Conservation (phyloP, 2,113 vertebrate genomes). For the Entelurus aequoreus region DNA sequence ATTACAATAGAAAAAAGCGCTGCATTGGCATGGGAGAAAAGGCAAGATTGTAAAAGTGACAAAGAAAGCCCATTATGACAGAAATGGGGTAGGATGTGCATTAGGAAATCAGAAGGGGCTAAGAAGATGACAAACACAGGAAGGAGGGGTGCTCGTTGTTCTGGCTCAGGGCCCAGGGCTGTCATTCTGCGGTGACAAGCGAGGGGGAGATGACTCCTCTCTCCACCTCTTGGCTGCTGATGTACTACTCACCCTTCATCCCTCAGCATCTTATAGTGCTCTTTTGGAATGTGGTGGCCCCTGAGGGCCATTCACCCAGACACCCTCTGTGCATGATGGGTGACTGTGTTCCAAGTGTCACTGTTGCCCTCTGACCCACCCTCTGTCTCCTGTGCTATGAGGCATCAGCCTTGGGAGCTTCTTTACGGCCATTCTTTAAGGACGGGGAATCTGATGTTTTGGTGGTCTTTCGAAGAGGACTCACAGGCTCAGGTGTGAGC, state of each 20-base stretch:
- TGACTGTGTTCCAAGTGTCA: conserved; percentile 52
- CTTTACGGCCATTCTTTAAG: conserved; percentile 66
- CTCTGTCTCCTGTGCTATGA: conserved; percentile 71
- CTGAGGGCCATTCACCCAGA: conserved; percentile 31
- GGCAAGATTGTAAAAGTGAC: conserved; percentile 22
- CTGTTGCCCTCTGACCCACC: conserved; percentile 58
- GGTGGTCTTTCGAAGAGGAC: conserved; percentile 68
- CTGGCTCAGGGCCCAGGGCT: conserved; percentile 19
- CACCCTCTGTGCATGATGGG: conserved; percentile 51
- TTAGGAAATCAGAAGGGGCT: conserved; percentile 21
- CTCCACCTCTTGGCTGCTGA: conserved; percentile 33
- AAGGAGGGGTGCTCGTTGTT: conserved; percentile 6
- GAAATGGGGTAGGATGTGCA: conserved; percentile 29
- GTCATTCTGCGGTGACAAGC: conserved; percentile 28
- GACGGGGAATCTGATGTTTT: conserved; percentile 71
- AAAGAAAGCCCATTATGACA: conserved; percentile 25
- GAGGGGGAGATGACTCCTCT: conserved; percentile 38
- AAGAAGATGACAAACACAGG: conserved; percentile 15
- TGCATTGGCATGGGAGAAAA: conserved; percentile 20
- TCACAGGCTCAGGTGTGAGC: conserved; percentile 69
- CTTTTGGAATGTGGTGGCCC: conserved; percentile 35
- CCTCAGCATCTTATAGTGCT: conserved; percentile 43
- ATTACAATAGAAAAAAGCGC: conserved; percentile 19
- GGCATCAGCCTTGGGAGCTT: conserved; percentile 63
- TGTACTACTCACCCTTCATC: conserved; percentile 36